These are phyloP conservation scores for Onthophagus taurus DNA, from an alignment of 1,140 invertebrate species.

Conservation along the genomic window DNA sequence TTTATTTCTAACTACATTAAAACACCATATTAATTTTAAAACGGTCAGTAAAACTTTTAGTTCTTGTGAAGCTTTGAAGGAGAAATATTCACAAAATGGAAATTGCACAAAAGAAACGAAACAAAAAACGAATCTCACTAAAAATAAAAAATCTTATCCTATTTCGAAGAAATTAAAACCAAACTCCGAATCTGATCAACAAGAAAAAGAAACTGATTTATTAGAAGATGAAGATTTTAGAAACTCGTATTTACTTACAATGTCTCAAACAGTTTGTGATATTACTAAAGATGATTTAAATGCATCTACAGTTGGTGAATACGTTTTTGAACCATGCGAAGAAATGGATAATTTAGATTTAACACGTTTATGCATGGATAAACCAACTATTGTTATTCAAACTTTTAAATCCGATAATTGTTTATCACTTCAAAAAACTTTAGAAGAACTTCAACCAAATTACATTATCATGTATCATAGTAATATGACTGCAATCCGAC, in stretches of 20 bases:
- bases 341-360: slow-evolving; percentile 58
- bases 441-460: slow-evolving; percentile 61
- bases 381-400: slow-evolving; percentile 62
- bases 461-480: slow-evolving; percentile 88
- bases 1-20: slow-evolving; percentile 47
- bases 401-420: slow-evolving; percentile 67
- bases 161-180: not conserved
- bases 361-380: slow-evolving; percentile 42
- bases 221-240: slow-evolving; percentile 43
- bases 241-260: slow-evolving; percentile 58
- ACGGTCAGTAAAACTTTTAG: slow-evolving; percentile 43
- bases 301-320: slow-evolving; percentile 29
- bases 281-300: slow-evolving; percentile 25
- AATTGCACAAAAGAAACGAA: slow-evolving; percentile 8
- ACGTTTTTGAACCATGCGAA: slow-evolving; percentile 55
- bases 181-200: not conserved
- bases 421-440: slow-evolving; percentile 54
- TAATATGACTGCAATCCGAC: slow-evolving; percentile 76
- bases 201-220: slow-evolving; percentile 27
- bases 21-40: slow-evolving; percentile 45
- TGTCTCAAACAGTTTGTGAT: slow-evolving; percentile 45
- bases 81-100: slow-evolving; percentile 14
- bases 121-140: slow-evolving; percentile 20
- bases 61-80: slow-evolving; percentile 19
- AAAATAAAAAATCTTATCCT: slow-evolving; percentile 17